Evolutionary conservation across 1,140 invertebrate genomes (phyloP).

Genomic region (Neodiprion lecontei): DNA sequence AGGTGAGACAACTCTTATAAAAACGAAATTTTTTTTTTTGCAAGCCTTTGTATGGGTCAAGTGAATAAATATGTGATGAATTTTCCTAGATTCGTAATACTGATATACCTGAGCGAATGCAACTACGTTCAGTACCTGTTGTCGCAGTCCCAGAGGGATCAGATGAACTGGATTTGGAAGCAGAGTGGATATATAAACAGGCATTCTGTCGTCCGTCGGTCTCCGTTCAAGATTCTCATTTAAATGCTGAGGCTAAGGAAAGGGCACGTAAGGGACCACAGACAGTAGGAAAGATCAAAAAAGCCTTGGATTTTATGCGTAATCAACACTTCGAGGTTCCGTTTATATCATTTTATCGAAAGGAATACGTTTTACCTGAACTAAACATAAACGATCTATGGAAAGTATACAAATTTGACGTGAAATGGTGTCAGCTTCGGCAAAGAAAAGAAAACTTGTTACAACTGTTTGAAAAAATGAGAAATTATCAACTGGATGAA

Average conservation of each 20-base stretch:
- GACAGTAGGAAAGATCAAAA: slow-evolving; percentile 87
- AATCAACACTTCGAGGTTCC: slow-evolving; percentile 96
- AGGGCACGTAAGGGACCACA: slow-evolving; percentile 67
- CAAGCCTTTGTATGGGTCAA: not conserved
- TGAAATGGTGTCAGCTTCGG: slow-evolving; percentile 94
- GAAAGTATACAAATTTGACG: slow-evolving; percentile 96
- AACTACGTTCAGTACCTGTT: slow-evolving; percentile 87
- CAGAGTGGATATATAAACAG: slow-evolving; percentile 97
- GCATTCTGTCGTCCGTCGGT: slow-evolving; percentile 87
- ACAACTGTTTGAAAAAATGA: slow-evolving; percentile 90
- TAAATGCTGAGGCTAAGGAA: slow-evolving; percentile 65
- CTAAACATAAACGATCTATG: slow-evolving; percentile 95
- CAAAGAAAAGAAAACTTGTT: slow-evolving; percentile 86
- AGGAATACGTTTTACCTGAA: slow-evolving; percentile 96
- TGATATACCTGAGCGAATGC: slow-evolving; percentile 92
- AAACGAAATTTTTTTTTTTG: not conserved
- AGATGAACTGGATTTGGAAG: slow-evolving; percentile 92
- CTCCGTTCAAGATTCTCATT: slow-evolving; percentile 74
- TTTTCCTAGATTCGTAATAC: slow-evolving; percentile 75
- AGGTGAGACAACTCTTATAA: slow-evolving; percentile 61
- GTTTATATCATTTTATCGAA: slow-evolving; percentile 98
- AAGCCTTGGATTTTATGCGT: slow-evolving; percentile 94
- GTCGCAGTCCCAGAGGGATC: slow-evolving; percentile 82
- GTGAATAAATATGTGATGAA: too few species aligned
- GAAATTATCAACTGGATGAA: slow-evolving; percentile 86